Base-by-base conservation (phyloP, 2,888 invertebrate species). In the Megalurothrips usitatus region DNA sequence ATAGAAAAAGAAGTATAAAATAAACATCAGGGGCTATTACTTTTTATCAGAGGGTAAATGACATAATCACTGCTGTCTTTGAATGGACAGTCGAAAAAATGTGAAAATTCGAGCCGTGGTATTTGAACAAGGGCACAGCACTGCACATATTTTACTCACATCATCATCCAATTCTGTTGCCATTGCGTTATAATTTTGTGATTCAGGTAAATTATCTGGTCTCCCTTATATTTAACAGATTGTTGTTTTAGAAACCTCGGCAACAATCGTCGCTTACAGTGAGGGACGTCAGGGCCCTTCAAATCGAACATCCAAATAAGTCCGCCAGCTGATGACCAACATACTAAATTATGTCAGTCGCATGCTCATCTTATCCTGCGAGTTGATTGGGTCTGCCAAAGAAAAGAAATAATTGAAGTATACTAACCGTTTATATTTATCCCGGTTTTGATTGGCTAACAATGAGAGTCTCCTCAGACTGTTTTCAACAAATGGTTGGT, bases 151-250 rank as follows among this genome's bases (percentile, higher is more conserved):
- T 49, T 11, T 52, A 75, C 68, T 75, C 26, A 75, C 68, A 23
- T 75, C 68, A 26, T 75, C 68, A 75, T 75, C 68, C 8, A 75
- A 10, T 75, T 75, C 68, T 23, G 68, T 75, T 1, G 68, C 68
- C 68, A 58, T 58, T 58, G 58, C 19, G 17, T 58, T 58, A 17
- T 14, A 58, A 43, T 43, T 43, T 43, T 4, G 34, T 43, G 34
- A 43, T 43, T 43, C 3, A 43, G 6, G 34, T 43, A 6, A 43
- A 43, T 43, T 2, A 58, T 58, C 14, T 14, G 6, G 17, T 19
- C 17, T 14, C 14, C 52, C 10, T 52, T 12, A 3, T 52, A 10
- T 58, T 58, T 10, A 19, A 19, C 6, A 6, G 17, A 0, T 58
- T 14, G 11, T 58, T 58, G 17, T 14, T 58, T 58, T 58, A 6